Conservation (phyloP, 2,113 vertebrate genomes). For the Crotalus horridus region DNA sequence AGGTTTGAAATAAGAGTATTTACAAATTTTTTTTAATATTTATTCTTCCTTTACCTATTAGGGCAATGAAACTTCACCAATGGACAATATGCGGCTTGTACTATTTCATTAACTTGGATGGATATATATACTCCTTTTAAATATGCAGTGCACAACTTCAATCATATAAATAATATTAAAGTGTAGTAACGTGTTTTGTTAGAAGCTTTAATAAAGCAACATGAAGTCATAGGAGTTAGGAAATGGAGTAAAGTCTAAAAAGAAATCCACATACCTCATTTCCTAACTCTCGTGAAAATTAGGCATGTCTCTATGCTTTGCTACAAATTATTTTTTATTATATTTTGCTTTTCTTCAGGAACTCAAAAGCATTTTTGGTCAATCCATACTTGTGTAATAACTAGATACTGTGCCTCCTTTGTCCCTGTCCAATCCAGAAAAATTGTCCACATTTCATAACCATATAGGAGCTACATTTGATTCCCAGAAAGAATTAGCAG, state of each 20-base stretch:
- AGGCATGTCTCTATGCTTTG: background rate
- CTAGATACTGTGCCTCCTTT: background rate
- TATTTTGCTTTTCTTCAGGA: background rate
- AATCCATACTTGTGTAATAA: background rate
- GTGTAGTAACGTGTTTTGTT: background rate
- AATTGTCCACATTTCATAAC: constrained; percentile 3
- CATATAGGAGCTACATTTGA: background rate
- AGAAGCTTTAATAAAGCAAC: background rate
- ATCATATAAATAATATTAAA: background rate
- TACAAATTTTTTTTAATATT: background rate
- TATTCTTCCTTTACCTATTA: background rate
- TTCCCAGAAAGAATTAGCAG: background rate
- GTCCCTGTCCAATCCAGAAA: background rate
- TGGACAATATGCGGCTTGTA: background rate
- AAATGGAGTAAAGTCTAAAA: too few relatives aligned
- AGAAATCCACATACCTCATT: background rate
- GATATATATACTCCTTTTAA: background rate
- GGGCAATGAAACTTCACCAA: background rate
- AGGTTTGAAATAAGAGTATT: background rate
- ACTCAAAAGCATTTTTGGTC: background rate
- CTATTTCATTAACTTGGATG: background rate
- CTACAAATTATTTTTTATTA: background rate
- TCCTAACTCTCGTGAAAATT: background rate
- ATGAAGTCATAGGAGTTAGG: background rate
- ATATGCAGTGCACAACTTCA: background rate